phyloP scores from a whole-genome alignment of 2,113 vertebrate species.

The Muscicapa adusta region DNA sequence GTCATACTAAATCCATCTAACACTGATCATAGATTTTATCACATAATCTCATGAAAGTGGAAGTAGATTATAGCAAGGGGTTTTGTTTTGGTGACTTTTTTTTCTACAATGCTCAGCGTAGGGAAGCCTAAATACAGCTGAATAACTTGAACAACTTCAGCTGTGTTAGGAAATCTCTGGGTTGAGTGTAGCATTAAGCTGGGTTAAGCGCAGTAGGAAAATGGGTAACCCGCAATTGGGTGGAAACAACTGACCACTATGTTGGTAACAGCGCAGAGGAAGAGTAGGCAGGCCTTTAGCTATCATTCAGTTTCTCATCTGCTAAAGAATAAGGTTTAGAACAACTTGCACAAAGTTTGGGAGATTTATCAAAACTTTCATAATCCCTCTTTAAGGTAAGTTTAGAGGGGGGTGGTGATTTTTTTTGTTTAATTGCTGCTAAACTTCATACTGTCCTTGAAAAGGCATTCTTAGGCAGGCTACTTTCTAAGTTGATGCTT shows the following conservation, averaged over 20 bases:
- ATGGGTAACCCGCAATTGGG: not conserved
- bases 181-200: not conserved
- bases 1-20: not conserved
- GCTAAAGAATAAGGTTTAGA: not conserved
- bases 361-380: not conserved
- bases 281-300: not conserved
- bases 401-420: rapidly evolving
- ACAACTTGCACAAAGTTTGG: not conserved
- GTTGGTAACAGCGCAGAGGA: rapidly evolving
- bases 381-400: not conserved
- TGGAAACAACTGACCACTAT: not conserved
- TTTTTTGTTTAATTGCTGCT: not conserved
- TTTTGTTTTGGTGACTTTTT: not conserved
- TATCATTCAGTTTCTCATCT: not conserved
- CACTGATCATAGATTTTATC: not conserved
- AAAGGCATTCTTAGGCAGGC: not conserved
- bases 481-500: not conserved
- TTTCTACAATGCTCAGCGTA: not conserved
- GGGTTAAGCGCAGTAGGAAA: not conserved
- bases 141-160: not conserved
- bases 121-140: not conserved
- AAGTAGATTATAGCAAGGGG: not conserved
- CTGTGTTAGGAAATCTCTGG: not conserved
- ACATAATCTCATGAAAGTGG: not conserved
- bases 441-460: not conserved